These are phyloP conservation scores for Pan troglodytes DNA, from an alignment of 2,113 vertebrate species.

Conservation along the genomic window DNA sequence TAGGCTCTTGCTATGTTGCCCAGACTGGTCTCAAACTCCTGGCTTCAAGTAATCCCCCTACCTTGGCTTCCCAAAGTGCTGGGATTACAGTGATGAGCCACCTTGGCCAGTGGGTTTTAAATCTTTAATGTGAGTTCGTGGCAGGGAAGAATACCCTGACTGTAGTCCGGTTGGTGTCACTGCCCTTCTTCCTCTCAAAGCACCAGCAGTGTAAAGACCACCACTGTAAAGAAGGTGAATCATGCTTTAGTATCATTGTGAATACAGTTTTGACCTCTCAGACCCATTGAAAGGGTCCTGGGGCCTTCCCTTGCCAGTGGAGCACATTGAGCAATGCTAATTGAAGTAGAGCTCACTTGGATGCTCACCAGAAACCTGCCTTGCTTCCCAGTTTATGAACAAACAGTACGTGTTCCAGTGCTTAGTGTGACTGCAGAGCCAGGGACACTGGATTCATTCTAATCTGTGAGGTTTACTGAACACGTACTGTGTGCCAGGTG, in stretches of 20 bases:
- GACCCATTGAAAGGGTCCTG: rapidly evolving
- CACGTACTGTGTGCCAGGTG: background rate
- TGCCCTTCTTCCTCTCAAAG: too few relatives aligned
- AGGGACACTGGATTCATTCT: background rate
- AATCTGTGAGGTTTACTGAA: background rate
- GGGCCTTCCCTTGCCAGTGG: background rate
- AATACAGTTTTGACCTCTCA: background rate
- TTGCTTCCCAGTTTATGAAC: background rate
- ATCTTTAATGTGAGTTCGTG: background rate
- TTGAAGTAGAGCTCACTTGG: rapidly evolving
- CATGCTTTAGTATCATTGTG: background rate
- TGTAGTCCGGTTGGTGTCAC: rapidly evolving
- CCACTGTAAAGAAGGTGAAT: background rate
- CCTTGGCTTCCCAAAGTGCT: too few relatives aligned
- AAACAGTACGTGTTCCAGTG: rapidly evolving
- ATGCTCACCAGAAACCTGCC: rapidly evolving
- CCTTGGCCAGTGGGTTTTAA: background rate
- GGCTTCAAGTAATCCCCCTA: too few relatives aligned
- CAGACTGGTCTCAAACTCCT: too few relatives aligned
- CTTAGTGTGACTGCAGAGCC: rapidly evolving
- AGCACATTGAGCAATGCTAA: background rate
- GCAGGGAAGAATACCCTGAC: background rate
- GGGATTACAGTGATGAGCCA: too few relatives aligned
- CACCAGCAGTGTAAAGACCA: background rate
- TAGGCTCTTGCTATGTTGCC: too few relatives aligned